Conservation (phyloP, 2,888 invertebrate genomes). For the Melanophora roralis region DNA sequence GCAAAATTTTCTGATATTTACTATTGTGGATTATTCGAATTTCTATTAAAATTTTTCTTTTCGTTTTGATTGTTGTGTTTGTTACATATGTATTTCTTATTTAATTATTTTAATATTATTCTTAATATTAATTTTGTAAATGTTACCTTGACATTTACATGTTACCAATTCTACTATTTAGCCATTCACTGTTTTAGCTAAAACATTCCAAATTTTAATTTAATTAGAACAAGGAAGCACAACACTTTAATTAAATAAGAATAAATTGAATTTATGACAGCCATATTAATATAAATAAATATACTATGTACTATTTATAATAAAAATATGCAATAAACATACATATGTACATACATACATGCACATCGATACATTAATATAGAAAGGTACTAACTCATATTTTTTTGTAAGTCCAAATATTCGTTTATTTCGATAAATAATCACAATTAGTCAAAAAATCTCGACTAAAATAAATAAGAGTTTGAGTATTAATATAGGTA, state of each 20-base stretch:
- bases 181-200: neutral
- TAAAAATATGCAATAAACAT: too few relatives aligned
- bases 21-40: too few relatives aligned
- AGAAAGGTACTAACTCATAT: too few relatives aligned
- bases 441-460: too few relatives aligned
- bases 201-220: slow-evolving; percentile 15
- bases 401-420: too few relatives aligned
- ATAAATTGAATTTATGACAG: neutral
- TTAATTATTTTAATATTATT: neutral
- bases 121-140: neutral
- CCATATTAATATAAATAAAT: neutral
- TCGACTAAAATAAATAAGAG: too few relatives aligned
- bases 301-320: neutral
- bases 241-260: slow-evolving; percentile 8
- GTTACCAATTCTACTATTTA: slow-evolving; percentile 22
- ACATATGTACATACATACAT: too few relatives aligned
- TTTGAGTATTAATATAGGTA: too few relatives aligned
- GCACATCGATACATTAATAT: too few relatives aligned
- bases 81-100: neutral
- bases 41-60: neutral
- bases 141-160: slow-evolving; percentile 51
- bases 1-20: too few relatives aligned
- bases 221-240: slow-evolving; percentile 26
- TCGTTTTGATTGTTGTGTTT: neutral
- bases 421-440: too few relatives aligned